Base-by-base conservation (phyloP, 1,140 invertebrate genomes). In the Belonocnema kinseyi region DNA sequence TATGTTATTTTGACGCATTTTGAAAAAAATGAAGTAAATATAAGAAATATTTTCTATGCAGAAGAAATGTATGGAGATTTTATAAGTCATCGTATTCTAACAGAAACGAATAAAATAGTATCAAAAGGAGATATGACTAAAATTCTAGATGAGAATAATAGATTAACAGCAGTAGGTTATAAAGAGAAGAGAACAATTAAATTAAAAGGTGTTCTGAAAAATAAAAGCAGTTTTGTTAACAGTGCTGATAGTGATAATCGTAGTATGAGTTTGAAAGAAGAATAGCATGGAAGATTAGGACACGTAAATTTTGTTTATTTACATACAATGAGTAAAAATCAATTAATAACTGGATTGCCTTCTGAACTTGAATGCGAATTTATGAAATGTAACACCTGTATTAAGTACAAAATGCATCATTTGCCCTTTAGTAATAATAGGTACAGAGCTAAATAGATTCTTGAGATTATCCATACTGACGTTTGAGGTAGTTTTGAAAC, bases 401-500 rank as follows among this genome's bases (percentile, higher is more conserved):
- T 74, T 66, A 51, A 77, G 7, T 51, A 66, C 50, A 71, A 74
- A 52, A 73, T 74, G 72, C 33, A 61, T 61, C 58, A 74, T 19
- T 12, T 73, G 5, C 54, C 75, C 3, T 77, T 77, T 71, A 61
- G n/a, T 13, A 72, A 77, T 14, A 77, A 72, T 52, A 11, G 72
- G 61, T 6, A 17, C 12, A 77, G 50, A 77, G 72, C 76, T 6
- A 74, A 77, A 66, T 5, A 74, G 8, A 16, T 87, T 26, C 61
- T 88, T 33, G 72, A 87, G 33, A 46, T 86, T 3, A 76, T 88
- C 5, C 86, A 89, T 70, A 79, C 79, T 7, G 87, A 90, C 75
- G 61, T 89, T 0, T 88, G 84, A 80, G 87, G 88, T 3, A 26
- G 26, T 26, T 26, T 1, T 26, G 3, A 26, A 3, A 26, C 26